These are phyloP conservation scores for Cydia amplana DNA, from an alignment of 1,140 invertebrate genomes.

Conservation along the genomic window DNA sequence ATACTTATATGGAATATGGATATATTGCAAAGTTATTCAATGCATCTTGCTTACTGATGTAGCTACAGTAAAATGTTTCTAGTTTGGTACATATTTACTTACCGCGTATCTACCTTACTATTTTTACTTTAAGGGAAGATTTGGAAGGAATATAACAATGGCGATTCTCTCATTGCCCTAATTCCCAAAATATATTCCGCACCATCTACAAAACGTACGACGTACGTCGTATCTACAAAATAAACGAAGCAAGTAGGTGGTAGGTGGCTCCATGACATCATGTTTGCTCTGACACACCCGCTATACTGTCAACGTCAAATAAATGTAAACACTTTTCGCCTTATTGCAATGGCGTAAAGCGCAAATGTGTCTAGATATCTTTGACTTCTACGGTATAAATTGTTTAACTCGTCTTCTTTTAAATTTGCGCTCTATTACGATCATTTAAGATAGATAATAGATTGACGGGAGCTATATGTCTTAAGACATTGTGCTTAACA, in stretches of 20 bases:
- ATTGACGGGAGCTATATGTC: not conserved
- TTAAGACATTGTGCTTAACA: not conserved
- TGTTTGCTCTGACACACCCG: slow-evolving; percentile 11
- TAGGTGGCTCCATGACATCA: slow-evolving; percentile 7
- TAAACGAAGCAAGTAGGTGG: not conserved
- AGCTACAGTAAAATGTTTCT: too few species aligned
- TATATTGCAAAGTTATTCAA: too few species aligned
- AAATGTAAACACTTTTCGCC: not conserved
- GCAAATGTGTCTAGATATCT: not conserved
- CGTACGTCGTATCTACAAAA: slow-evolving; percentile 11
- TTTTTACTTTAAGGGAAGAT: too few species aligned
- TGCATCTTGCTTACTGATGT: too few species aligned
- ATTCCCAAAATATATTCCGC: not conserved
- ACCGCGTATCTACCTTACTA: not conserved
- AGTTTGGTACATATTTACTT: not conserved
- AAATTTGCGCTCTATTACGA: not conserved
- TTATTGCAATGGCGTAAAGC: not conserved
- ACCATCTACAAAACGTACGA: too few species aligned
- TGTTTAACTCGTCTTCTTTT: not conserved
- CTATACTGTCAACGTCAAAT: not conserved
- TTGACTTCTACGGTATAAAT: not conserved
- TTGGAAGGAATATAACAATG: not conserved
- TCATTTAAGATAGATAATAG: not conserved
- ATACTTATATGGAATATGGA: too few species aligned
- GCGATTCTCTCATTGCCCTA: not conserved